Evolutionary conservation across 2,113 vertebrate species (phyloP).

Genomic region (Muntiacus muntjak): DNA sequence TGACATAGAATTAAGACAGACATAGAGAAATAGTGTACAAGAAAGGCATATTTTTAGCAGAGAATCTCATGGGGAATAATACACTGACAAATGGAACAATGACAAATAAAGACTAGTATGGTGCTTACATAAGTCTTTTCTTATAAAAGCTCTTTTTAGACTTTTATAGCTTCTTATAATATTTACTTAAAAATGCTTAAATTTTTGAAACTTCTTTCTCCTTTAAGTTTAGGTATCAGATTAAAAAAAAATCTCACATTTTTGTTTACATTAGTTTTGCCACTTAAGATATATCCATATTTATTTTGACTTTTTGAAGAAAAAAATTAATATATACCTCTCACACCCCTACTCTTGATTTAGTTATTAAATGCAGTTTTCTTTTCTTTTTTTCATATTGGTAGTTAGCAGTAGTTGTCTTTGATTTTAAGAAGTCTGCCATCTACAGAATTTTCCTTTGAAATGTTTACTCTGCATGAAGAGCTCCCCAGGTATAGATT

Average conservation of each 20-base stretch:
- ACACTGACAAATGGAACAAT: neutral
- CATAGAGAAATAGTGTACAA: neutral
- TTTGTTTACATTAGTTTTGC: neutral
- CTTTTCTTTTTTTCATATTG: neutral
- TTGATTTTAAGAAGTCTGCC: neutral
- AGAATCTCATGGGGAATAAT: neutral
- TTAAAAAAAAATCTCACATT: neutral
- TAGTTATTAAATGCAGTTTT: neutral
- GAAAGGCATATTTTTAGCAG: neutral
- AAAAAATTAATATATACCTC: neutral
- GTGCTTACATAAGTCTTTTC: neutral
- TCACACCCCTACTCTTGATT: neutral
- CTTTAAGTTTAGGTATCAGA: neutral
- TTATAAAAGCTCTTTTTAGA: neutral
- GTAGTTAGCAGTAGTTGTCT: neutral
- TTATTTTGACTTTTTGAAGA: neutral
- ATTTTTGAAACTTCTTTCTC: neutral
- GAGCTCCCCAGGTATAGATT: neutral
- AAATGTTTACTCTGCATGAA: neutral
- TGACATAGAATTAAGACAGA: neutral
- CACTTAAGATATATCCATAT: neutral
- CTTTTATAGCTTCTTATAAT: neutral
- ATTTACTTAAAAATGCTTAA: neutral
- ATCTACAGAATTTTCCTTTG: neutral
- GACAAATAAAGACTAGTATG: neutral